Conservation (phyloP, 2,797 vertebrate species). For the Diceros bicornis region DNA sequence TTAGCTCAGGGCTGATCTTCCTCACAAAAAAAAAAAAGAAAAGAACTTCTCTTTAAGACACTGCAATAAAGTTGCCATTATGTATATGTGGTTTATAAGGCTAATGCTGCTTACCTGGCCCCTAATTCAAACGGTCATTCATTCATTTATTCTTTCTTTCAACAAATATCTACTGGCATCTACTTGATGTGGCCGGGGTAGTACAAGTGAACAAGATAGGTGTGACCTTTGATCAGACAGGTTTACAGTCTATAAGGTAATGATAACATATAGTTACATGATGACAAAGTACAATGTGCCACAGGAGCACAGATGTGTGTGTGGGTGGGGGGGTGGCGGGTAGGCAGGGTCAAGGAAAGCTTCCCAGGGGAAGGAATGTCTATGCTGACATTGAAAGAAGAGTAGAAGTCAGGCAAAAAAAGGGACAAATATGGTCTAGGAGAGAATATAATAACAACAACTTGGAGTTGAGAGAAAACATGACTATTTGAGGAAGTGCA, state of each 20-base stretch:
- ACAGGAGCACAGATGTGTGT: not conserved
- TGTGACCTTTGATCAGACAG: not conserved
- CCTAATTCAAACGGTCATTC: conserved; percentile 51
- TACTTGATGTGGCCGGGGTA: not conserved
- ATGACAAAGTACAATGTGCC: not conserved
- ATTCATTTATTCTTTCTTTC: conserved; percentile 53
- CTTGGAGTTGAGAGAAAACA: conserved; percentile 38
- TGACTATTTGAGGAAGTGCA: not conserved
- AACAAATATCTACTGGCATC: not conserved
- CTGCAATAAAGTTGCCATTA: conserved; percentile 43
- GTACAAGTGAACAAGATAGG: not conserved
- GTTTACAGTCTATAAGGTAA: not conserved
- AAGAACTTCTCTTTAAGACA: conserved; percentile 50
- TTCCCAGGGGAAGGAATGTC: not conserved
- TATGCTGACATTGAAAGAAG: not conserved
- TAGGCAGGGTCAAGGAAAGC: not conserved
- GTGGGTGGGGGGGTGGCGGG: too few species aligned
- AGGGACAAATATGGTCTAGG: not conserved
- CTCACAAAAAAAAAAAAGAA: not conserved
- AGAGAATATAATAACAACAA: not conserved
- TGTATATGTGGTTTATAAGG: not conserved
- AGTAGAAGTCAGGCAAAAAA: not conserved
- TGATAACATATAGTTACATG: not conserved
- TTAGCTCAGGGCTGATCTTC: too few species aligned
- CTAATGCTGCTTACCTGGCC: not conserved